Percentiles rank a stretch among this genome's conserved stretches.
These are phyloP conservation scores for Neofelis nebulosa DNA, from an alignment of 2,113 vertebrate species.

Conservation along the genomic window DNA sequence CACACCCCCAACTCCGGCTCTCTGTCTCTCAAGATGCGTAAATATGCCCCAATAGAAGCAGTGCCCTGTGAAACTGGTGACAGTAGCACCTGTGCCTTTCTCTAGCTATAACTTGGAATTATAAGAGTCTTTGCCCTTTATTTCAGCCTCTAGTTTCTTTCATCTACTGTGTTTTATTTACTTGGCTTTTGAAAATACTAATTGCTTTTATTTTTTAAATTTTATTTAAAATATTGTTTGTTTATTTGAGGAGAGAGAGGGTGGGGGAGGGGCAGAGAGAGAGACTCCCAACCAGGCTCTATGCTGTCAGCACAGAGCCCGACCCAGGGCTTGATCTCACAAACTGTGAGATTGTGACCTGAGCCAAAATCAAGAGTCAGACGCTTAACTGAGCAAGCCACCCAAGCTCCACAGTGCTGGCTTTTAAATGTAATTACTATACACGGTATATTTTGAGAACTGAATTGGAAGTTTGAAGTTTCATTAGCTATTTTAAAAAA, in stretches of 20 bases:
- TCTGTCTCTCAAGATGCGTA: no score
- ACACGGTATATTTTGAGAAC: background rate
- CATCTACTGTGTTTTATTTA: background rate
- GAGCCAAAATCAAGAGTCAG: no score
- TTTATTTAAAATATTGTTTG: no score
- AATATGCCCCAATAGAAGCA: background rate
- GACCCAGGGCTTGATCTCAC: no score
- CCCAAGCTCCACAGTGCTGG: no score
- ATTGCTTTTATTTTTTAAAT: background rate
- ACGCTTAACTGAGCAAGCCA: no score
- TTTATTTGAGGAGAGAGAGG: no score
- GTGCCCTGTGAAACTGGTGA: rapidly evolving
- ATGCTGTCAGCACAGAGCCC: no score
- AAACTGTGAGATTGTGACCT: no score
- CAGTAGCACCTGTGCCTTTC: background rate
- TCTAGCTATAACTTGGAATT: background rate
- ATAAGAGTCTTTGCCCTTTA: background rate
- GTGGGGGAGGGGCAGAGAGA: no score
- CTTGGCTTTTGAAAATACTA: background rate
- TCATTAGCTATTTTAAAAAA: background rate
- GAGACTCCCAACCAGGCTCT: no score
- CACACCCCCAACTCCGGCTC: no score
- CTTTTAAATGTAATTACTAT: background rate
- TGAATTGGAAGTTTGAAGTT: background rate
- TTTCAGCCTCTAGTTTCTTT: background rate